Evolutionary conservation across 2,888 invertebrate genomes (phyloP), one percentile per base, ranked within the genome.

Genomic region (Cryptus viduatorius): DNA sequence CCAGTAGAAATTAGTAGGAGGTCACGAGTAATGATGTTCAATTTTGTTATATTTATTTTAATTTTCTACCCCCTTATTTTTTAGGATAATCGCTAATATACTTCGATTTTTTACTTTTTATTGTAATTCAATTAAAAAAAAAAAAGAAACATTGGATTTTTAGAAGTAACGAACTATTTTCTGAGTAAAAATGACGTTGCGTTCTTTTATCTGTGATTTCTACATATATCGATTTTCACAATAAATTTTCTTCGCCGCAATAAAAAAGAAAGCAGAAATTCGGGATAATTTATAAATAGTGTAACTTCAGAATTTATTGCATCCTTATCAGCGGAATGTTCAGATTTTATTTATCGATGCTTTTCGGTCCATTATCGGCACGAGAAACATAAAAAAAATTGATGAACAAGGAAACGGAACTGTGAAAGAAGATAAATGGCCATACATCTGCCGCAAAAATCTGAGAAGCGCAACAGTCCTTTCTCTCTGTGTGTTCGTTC

Each of bases 391-490:
- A 61, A 31, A 12, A 12, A 61, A 4, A 31, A 31, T 31, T 4
- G 61, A 29, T 29, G 59, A 29, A 29, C 59, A 59, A 59, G 14
- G 29, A 31, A 61, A 61, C 61, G 61, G 31, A 29, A 61, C 61
- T 31, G 31, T 14, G 14, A 12, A 31, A 31, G 31, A 14, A 29
- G 31, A 31, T 61, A 31, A 56, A 72, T 71, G 31, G 56, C 4
- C 56, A 14, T 44, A 16, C 73, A 73, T 73, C 73, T 73, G 73
- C 61, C 73, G 5, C 10, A 19, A 50, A 65, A 76, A 76, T 76
- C 76, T 76, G 65, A 50, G 64, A 76, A 50, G 4, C 50, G 65
- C 50, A 65, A 65, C 19, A 48, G 68, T 44, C 46, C 68, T 29
- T 68, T 37, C 37, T 37, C 37, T 83, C 72, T 56, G 48, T 65